These are phyloP conservation scores for Lethocerus indicus DNA, from an alignment of 1,140 invertebrate genomes.

Conservation along the genomic window DNA sequence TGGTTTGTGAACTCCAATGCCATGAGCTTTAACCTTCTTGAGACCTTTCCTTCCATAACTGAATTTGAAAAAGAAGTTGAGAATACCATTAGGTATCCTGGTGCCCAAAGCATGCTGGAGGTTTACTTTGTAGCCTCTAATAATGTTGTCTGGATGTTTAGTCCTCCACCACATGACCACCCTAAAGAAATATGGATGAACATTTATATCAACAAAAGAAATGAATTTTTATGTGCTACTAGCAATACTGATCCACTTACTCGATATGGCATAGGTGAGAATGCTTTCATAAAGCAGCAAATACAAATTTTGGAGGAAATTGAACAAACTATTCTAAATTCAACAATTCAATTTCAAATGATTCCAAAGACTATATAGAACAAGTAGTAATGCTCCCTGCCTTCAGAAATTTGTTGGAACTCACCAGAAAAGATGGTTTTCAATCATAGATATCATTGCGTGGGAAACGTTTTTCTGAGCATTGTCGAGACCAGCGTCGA, in stretches of 20 bases:
- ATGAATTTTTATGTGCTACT: too few relatives aligned
- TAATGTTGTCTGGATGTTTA: slow-evolving; percentile 66
- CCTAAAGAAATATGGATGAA: slow-evolving; percentile 24
- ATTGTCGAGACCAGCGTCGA: slow-evolving; percentile 57
- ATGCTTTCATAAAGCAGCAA: too few relatives aligned
- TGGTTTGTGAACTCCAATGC: slow-evolving; percentile 75
- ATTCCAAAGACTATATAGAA: too few relatives aligned
- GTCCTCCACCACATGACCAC: slow-evolving; percentile 74
- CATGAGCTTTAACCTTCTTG: slow-evolving; percentile 80
- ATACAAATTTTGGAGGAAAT: too few relatives aligned
- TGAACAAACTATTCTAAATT: too few relatives aligned
- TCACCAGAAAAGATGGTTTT: slow-evolving; percentile 78
- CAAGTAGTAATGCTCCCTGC: too few relatives aligned
- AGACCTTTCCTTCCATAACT: slow-evolving; percentile 72
- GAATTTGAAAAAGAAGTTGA: slow-evolving; percentile 81
- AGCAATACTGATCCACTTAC: too few relatives aligned
- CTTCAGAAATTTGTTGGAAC: too few relatives aligned
- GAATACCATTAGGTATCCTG: slow-evolving; percentile 68
- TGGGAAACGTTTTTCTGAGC: slow-evolving; percentile 77
- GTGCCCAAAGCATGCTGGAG: slow-evolving; percentile 73
- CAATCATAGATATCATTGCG: slow-evolving; percentile 89
- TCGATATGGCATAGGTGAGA: too few relatives aligned
- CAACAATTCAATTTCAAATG: too few relatives aligned
- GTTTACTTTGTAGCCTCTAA: slow-evolving; percentile 81
- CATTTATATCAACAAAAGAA: too few relatives aligned